Conservation (phyloP, 2,888 invertebrate genomes). For the Eledona agricola region DNA sequence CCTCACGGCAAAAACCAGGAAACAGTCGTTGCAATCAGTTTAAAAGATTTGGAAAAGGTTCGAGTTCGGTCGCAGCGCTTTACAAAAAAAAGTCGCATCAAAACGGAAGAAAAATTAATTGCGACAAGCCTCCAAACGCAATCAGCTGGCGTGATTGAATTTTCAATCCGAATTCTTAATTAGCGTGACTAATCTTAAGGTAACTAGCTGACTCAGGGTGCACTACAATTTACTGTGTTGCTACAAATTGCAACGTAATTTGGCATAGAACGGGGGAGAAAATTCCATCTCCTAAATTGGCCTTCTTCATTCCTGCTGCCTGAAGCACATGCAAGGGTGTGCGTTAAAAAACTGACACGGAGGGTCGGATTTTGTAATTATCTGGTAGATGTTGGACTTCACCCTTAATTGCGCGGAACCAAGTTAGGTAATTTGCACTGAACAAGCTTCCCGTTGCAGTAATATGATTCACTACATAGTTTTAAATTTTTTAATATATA, state of each 20-base stretch:
- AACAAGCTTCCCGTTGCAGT: too few species aligned
- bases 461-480: too few species aligned
- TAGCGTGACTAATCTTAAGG: slow-evolving; percentile 33
- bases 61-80: too few species aligned
- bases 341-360: slow-evolving; percentile 25
- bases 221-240: slow-evolving; percentile 25
- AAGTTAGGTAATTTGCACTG: background rate
- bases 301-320: slow-evolving; percentile 17
- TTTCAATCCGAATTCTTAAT: slow-evolving; percentile 24
- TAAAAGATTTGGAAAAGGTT: background rate
- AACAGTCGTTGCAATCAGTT: background rate
- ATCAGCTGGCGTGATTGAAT: slow-evolving; percentile 21
- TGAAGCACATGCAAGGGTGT: slow-evolving; percentile 8
- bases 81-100: background rate
- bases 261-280: slow-evolving; percentile 36
- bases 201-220: slow-evolving; percentile 29
- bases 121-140: background rate
- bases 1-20: background rate
- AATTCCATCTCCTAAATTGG: slow-evolving; percentile 42
- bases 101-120: slow-evolving; percentile 9
- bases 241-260: slow-evolving; percentile 40
- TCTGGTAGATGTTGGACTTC: too few species aligned
- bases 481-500: too few species aligned
- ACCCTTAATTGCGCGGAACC: too few species aligned
- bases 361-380: too few species aligned